phyloP scores from a whole-genome alignment of 2,113 vertebrate species.

The Urocitellus parryii region DNA sequence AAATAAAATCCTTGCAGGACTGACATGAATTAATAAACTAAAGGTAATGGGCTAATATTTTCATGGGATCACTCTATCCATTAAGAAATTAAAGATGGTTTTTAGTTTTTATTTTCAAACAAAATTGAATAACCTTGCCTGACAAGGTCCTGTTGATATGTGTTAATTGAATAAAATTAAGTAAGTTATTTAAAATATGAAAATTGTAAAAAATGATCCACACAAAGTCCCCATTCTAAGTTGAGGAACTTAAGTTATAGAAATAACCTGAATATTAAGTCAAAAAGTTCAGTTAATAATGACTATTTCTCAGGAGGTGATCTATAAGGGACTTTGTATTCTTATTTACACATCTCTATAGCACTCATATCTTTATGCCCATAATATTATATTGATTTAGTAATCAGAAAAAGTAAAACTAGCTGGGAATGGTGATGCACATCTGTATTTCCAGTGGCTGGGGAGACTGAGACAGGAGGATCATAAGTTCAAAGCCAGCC shows the following conservation, averaged over 20 bases:
- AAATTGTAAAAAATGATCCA: background rate
- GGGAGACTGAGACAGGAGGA: background rate
- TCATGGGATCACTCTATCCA: background rate
- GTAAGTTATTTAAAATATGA: background rate
- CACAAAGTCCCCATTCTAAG: background rate
- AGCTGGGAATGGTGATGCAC: background rate
- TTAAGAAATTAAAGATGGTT: background rate
- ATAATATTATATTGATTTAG: slow-evolving; percentile 6
- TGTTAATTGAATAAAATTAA: too few relatives aligned
- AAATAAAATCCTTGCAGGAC: background rate
- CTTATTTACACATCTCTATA: background rate
- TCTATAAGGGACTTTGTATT: background rate
- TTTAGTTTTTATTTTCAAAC: background rate
- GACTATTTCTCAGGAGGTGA: background rate
- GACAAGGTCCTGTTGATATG: background rate
- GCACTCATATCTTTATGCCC: background rate
- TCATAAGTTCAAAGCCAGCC: background rate
- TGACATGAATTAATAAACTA: background rate
- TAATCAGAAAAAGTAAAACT: slow-evolving; percentile 21
- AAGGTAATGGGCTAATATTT: background rate
- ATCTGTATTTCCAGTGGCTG: background rate
- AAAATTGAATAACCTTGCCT: background rate
- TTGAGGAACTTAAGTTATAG: slow-evolving; percentile 3
- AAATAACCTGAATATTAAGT: background rate
- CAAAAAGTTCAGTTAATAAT: background rate